Conservation (phyloP, 2,113 vertebrate genomes). For the Nerophis lumbriciformis region DNA sequence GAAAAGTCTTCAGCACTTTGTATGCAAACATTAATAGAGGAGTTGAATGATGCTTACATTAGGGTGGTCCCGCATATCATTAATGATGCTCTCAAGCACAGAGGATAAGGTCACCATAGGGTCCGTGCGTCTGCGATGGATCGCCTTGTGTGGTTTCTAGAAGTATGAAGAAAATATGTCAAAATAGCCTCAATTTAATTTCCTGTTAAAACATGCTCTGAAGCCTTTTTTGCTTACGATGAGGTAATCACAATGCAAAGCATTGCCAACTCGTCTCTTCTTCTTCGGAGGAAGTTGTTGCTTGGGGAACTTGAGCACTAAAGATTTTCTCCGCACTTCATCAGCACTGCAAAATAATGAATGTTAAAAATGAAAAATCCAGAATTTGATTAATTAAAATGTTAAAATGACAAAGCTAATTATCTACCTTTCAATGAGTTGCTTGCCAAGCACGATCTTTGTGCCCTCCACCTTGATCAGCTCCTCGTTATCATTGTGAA, state of each 20-base stretch:
- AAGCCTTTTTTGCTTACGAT: slow-evolving; percentile 75
- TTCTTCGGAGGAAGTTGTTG: slow-evolving; percentile 96
- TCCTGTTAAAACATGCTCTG: not conserved
- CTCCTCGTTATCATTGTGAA: slow-evolving; percentile 97
- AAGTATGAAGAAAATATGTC: not conserved
- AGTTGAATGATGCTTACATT: slow-evolving; percentile 75
- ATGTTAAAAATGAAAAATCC: not conserved
- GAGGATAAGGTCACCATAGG: slow-evolving; percentile 97
- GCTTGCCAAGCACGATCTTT: slow-evolving; percentile 96
- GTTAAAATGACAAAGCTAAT: not conserved
- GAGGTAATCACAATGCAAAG: slow-evolving; percentile 93
- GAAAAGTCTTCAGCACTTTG: not conserved
- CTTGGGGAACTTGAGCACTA: slow-evolving; percentile 97
- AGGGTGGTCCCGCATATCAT: slow-evolving; percentile 93
- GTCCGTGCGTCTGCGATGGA: slow-evolving; percentile 92
- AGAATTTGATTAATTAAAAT: not conserved
- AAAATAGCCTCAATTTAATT: not conserved
- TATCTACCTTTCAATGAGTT: slow-evolving; percentile 91
- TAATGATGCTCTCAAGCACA: slow-evolving; percentile 93
- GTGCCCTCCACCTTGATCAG: slow-evolving; percentile 98
- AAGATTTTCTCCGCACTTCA: slow-evolving; percentile 93
- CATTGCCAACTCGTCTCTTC: slow-evolving; percentile 91
- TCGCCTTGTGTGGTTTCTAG: slow-evolving; percentile 95
- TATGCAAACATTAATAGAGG: not conserved
- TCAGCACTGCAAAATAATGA: slow-evolving; percentile 76